Conservation (phyloP, 1,140 invertebrate species). For the Cydia amplana region DNA sequence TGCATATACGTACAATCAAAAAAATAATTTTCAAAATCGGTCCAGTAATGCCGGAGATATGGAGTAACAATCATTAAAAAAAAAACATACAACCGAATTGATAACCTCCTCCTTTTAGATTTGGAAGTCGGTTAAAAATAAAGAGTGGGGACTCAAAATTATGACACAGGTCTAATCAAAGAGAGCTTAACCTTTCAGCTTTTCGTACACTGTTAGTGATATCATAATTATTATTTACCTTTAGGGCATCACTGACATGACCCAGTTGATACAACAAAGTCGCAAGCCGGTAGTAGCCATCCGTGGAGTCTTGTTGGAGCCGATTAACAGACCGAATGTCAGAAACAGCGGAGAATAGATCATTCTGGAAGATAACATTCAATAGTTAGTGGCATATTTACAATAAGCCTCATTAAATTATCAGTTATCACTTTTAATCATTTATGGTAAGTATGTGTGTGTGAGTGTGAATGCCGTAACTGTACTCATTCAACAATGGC, state of each 20-base stretch:
- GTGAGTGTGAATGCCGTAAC: too few species aligned
- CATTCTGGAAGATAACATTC: slow-evolving; percentile 81
- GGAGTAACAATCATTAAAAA: too few species aligned
- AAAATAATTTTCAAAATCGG: too few species aligned
- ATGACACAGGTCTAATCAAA: neutral
- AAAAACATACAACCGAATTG: too few species aligned
- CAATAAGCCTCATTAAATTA: neutral
- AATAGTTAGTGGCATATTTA: neutral
- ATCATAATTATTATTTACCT: slow-evolving; percentile 75
- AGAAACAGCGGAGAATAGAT: slow-evolving; percentile 92
- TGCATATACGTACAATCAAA: too few species aligned
- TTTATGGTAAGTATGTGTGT: too few species aligned
- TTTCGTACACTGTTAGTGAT: neutral
- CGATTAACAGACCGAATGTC: slow-evolving; percentile 96
- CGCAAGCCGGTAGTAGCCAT: slow-evolving; percentile 91
- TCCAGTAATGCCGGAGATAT: too few species aligned
- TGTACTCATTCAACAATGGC: too few species aligned
- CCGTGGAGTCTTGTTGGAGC: slow-evolving; percentile 94
- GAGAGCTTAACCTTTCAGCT: neutral
- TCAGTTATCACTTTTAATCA: neutral
- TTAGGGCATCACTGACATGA: slow-evolving; percentile 93
- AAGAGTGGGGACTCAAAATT: too few species aligned
- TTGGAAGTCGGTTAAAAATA: too few species aligned
- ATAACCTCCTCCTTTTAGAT: too few species aligned
- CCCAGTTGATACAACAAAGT: slow-evolving; percentile 93